A percentile compares a stretch with the other conserved stretches of the same genome.
These are phyloP conservation scores for Chrysochloris asiatica DNA, from an alignment of 2,113 vertebrate species.

Conservation along the genomic window DNA sequence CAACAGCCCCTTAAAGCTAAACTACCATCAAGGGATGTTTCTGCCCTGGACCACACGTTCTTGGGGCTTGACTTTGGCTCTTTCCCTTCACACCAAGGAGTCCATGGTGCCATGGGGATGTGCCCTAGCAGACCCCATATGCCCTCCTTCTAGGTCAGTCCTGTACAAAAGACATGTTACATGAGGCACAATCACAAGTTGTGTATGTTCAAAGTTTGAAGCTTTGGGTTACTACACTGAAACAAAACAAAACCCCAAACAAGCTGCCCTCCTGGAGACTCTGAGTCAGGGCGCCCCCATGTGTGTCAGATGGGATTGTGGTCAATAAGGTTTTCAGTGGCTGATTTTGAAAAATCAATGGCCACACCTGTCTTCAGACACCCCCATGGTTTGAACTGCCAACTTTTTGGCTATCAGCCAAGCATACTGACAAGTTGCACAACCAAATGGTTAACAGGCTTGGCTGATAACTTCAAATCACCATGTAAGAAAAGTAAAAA, in stretches of 20 bases:
- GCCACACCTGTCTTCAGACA: background rate
- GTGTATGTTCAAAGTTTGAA: no score
- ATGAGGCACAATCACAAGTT: background rate
- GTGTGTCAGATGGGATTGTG: background rate
- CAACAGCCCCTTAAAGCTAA: background rate
- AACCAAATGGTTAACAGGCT: no score
- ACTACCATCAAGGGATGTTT: background rate
- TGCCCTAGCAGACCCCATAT: background rate
- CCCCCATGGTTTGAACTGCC: background rate
- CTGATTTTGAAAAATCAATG: background rate
- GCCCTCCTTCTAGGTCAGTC: background rate
- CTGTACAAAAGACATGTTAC: background rate
- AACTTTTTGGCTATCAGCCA: background rate
- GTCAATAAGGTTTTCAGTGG: background rate
- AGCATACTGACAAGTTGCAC: background rate
- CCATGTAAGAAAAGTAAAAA: background rate
- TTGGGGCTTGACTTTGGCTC: background rate
- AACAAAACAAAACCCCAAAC: no score
- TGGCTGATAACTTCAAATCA: background rate
- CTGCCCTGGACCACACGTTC: no score
- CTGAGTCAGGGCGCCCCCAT: background rate
- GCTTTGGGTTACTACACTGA: background rate
- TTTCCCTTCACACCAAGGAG: background rate
- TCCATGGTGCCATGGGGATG: no score
- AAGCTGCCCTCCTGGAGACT: background rate